phyloP scores from a whole-genome alignment of 2,888 invertebrate genomes.

The Phaonia tiefii region DNA sequence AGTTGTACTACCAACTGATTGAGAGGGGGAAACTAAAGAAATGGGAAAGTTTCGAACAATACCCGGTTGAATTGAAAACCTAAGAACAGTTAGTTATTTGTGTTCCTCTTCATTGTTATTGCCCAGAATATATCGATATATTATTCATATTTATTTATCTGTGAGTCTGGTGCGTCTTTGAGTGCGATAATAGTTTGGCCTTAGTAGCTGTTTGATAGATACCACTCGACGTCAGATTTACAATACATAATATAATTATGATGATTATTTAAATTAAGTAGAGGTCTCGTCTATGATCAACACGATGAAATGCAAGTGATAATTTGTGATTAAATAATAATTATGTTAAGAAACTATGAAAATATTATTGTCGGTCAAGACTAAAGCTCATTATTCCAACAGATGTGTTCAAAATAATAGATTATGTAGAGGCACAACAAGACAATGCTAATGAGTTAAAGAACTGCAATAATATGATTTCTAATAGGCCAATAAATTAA shows the following conservation, averaged over 20 bases:
- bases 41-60: constrained; percentile 13
- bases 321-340: background rate
- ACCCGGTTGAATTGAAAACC: background rate
- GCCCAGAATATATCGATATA: constrained; percentile 1
- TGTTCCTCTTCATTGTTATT: constrained; percentile 2
- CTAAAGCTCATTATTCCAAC: too few species aligned
- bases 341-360: background rate
- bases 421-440: too few species aligned
- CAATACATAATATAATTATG: background rate
- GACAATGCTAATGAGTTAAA: too few species aligned
- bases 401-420: too few species aligned
- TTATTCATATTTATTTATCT: background rate
- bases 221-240: background rate
- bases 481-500: too few species aligned
- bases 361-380: background rate
- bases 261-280: constrained; percentile 24
- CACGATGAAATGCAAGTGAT: background rate
- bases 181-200: background rate
- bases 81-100: constrained; percentile 17
- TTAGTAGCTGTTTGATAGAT: background rate
- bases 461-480: too few species aligned
- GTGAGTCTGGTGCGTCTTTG: background rate
- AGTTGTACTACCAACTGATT: background rate
- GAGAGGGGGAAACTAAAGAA: background rate
- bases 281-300: background rate